Base-by-base conservation (phyloP, 2,113 vertebrate species). In the Anthoscopus minutus region DNA sequence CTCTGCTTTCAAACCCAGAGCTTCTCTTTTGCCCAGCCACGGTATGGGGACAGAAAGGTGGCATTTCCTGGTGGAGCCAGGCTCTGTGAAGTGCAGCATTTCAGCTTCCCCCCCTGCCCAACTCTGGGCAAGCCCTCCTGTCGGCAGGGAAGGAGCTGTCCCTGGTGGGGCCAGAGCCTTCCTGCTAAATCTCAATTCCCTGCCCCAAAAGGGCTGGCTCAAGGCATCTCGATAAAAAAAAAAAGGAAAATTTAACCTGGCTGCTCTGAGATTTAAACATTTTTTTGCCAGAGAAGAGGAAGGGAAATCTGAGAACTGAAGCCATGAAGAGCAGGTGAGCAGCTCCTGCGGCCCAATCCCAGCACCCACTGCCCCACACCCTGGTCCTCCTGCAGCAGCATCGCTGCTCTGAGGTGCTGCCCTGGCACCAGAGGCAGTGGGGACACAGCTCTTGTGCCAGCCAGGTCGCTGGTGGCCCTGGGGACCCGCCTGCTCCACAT, bases 391-490 rank as follows among this genome's bases (percentile, higher is more conserved):
- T 15, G 15, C 65, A 81, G 38, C 47, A 74, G 15, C 54, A 73
- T 3, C 61, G 8, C 18, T 48, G 7, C 37, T 18, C 51, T n/a
- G 61, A 62, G 60, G 30, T 11, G 56, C 38, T 72, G n/a, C 20
- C 16, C 15, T 0, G 0, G 62, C 37, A 40, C 24, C 2, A 1
- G 33, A 42, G 53, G 30, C n/a, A 44, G 16, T n/a, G 71, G 12
- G 15, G 14, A 28, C 38, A 35, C 3, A 1, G 15, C 2, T 9
- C 33, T 64, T 7, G 37, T 79, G 31, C 57, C 85, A 62, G n/a
- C 8, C 1, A 2, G 62, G n/a, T 24, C 1, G 0, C 35, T 76
- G 48, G 20, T 9, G 12, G 35, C 35, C 31, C 37, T 0, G 0
- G n/a, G 38, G 17, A 50, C 45, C 24, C 0, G 0, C 24, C 38